Evolutionary conservation across 2,797 vertebrate species (phyloP).

Genomic region (Sternotherus odoratus): DNA sequence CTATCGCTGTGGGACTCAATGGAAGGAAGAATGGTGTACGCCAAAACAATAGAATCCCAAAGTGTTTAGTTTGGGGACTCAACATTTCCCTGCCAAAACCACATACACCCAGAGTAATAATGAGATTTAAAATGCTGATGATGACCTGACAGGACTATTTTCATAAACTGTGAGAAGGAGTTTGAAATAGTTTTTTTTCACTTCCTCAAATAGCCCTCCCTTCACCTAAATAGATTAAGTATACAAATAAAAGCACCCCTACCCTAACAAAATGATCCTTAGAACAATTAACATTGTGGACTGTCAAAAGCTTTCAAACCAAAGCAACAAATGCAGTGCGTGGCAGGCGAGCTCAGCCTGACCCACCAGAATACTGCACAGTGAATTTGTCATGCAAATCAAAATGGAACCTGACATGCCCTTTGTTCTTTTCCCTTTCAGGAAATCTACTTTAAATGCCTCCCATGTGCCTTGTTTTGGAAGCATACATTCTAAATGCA

Average conservation of each 20-base stretch:
- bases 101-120: not conserved
- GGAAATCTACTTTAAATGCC: conserved; percentile 79
- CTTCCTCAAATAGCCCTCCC: not conserved
- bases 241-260: conserved; percentile 43
- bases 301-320: conserved; percentile 76
- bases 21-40: conserved; percentile 57
- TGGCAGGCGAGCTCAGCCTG: conserved; percentile 72
- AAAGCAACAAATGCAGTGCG: conserved; percentile 65
- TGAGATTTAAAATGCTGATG: conserved; percentile 41
- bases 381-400: conserved; percentile 78
- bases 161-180: not conserved
- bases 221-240: not conserved
- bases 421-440: conserved; percentile 78
- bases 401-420: conserved; percentile 77
- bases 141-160: conserved; percentile 2
- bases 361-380: conserved; percentile 69
- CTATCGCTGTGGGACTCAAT: conserved; percentile 48
- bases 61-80: conserved; percentile 41
- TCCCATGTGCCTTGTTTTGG: conserved; percentile 75
- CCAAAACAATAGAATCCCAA: conserved; percentile 69
- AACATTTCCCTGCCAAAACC: conserved; percentile 34
- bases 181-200: conserved; percentile 7
- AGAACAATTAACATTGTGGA: conserved; percentile 74
- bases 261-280: conserved; percentile 61
- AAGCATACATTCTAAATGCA: conserved; percentile 74